Percentiles rank a stretch among this genome's conserved stretches.
phyloP scores from a whole-genome alignment of 2,888 invertebrate genomes.

The Tillus elongatus region DNA sequence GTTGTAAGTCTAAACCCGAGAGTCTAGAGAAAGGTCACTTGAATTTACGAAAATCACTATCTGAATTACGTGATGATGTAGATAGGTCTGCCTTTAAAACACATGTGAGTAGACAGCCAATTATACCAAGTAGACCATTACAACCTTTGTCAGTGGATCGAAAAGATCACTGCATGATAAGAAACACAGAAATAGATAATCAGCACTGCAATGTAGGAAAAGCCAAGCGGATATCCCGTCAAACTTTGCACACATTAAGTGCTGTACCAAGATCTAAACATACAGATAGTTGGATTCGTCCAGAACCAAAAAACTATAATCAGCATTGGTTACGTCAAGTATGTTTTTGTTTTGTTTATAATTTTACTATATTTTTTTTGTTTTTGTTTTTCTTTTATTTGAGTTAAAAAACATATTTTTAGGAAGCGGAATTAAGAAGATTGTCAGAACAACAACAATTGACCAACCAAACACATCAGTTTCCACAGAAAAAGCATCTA shows the following conservation, averaged over 20 bases:
- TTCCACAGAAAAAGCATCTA: conserved; percentile 47
- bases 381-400: no score
- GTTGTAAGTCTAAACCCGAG: no score
- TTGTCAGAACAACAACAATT: conserved; percentile 49
- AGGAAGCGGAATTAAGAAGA: conserved; percentile 85
- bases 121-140: conserved; percentile 50
- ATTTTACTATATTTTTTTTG: no score
- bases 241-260: conserved; percentile 59
- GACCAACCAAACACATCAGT: conserved; percentile 33
- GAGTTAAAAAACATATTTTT: conserved; percentile 29
- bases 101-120: conserved; percentile 39
- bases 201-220: no score
- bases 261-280: conserved; percentile 71
- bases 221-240: conserved; percentile 56
- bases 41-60: conserved; percentile 39
- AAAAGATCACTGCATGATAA: no score
- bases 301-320: conserved; percentile 50
- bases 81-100: conserved; percentile 37
- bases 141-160: conserved; percentile 30
- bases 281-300: conserved; percentile 65
- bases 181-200: no score
- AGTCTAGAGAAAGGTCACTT: no score
- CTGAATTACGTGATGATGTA: conserved; percentile 39
- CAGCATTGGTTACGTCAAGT: conserved; percentile 90
- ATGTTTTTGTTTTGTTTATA: conserved; percentile 17